Evolutionary conservation across 2,888 invertebrate species (phyloP), one percentile per base, ranked within the genome.

Genomic region (Malachius bipustulatus): DNA sequence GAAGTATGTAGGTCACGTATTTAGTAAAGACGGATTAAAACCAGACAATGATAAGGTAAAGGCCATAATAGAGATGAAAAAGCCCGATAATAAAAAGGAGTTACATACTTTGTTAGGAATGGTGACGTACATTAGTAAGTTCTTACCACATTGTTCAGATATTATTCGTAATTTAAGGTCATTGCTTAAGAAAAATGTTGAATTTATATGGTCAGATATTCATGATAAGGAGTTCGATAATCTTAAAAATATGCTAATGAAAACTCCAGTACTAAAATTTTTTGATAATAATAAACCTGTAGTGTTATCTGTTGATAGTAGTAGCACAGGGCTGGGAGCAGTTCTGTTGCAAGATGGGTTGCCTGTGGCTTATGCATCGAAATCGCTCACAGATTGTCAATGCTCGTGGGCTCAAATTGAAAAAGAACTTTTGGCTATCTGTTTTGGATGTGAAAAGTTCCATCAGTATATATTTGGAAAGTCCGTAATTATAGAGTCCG

Each of bases 331-430:
- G 6, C 32, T 54, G 8, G 57, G 54, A 4, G 48, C 52, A 12
- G 51, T 47, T 4, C 36, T 55, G 4, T 31, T 57, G 3, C 55
- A 56, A 41, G 46, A 56, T 14, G 46, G 43, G 9, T 45, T 50
- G 26, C 55, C 55, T 19, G 24, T 19, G n/a, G 24, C 24, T 8
- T 19, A 19, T 19, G 24, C 24, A 6, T 19, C 24, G 6, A 19
- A 19, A 19, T n/a, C n/a, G n/a, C n/a, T n/a, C n/a, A n/a, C n/a
- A n/a, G n/a, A n/a, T n/a, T n/a, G n/a, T n/a, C n/a, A n/a, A n/a
- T n/a, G n/a, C n/a, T n/a, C n/a, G n/a, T n/a, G n/a, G n/a, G n/a
- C n/a, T n/a, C n/a, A n/a, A n/a, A n/a, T n/a, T n/a, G n/a, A n/a
- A n/a, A n/a, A n/a, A n/a, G n/a, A n/a, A n/a, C n/a, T n/a, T n/a